Base-by-base conservation (phyloP, 1,140 invertebrate genomes). In the Steinernema feltiae region DNA sequence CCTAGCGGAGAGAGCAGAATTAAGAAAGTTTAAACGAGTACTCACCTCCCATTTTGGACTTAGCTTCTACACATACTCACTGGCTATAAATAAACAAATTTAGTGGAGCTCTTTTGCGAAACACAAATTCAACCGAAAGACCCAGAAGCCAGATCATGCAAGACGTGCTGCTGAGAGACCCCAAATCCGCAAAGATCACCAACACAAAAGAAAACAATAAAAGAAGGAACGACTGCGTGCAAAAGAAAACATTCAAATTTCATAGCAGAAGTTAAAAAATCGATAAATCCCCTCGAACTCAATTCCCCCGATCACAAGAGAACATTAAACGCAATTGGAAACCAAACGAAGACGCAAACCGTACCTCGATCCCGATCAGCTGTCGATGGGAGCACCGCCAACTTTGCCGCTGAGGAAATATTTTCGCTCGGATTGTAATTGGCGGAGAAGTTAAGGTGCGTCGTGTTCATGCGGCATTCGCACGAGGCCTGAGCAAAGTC, bases 381-480 rank as follows among this genome's bases (percentile, higher is more conserved):
- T 63, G 53, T 63, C 53, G 53, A 63, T 63, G 53, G 53, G 12
- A 63, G 24, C 53, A 63, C 53, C 53, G 53, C 53, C 53, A 63
- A 63, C 53, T 63, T 63, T 63, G 53, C 53, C 53, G 53, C 24
- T 3, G 53, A 63, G 24, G 53, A 27, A 27, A 63, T n/a, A 27
- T 21, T 63, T n/a, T 63, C 53, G 53, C 7, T 63, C 53, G 12
- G 7, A 63, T 63, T 63, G 15, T 63, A 21, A 21, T 27, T 63
- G 53, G 53, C 53, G 53, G 24, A 27, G 53, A 63, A 63, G 53
- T 63, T 63, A 63, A 63, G 53, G 53, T 63, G 53, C 53, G 53
- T 63, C 53, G 53, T 63, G 53, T 63, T 63, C 53, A 63, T 63
- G 53, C 53, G 53, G 53, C 53, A 63, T 63, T 63, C 53, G 53